Conservation (phyloP, 2,113 vertebrate species). For the Pluvialis apricaria region DNA sequence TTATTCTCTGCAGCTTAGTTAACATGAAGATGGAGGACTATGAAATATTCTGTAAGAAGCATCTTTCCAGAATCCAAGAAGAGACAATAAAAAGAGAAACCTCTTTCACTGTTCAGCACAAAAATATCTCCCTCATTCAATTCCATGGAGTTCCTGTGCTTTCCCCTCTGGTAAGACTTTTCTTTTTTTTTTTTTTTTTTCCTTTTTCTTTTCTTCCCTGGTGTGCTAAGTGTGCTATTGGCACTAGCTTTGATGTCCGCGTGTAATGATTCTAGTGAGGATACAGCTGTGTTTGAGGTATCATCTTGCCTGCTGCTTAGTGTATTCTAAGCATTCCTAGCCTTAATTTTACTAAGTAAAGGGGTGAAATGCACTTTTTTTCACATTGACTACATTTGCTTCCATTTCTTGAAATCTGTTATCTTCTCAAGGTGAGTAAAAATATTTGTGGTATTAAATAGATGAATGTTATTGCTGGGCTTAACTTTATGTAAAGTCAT, state of each 20-base stretch:
- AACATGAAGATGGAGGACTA: conserved; percentile 86
- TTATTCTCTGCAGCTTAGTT: conserved; percentile 5
- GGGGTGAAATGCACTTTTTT: not conserved
- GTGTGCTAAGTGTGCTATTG: not conserved
- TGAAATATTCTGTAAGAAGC: conserved; percentile 83
- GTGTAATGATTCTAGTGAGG: not conserved
- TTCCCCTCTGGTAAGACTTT: conserved; percentile 83
- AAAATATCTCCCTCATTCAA: conserved; percentile 76
- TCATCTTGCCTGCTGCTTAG: not conserved
- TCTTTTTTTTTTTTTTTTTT: not conserved
- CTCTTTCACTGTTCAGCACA: conserved; percentile 37
- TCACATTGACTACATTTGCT: not conserved
- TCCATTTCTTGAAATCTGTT: not conserved
- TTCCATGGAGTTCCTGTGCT: conserved; percentile 86
- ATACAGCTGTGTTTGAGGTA: not conserved
- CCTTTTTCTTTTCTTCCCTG: not conserved
- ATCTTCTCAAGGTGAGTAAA: not conserved
- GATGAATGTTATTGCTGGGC: not conserved
- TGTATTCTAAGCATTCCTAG: not conserved
- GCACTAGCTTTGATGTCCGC: not conserved
- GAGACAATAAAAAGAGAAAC: conserved; percentile 52
- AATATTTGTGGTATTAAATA: not conserved
- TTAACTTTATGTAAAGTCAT: not conserved
- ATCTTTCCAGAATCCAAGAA: conserved; percentile 76
- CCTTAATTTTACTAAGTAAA: not conserved